These are phyloP conservation scores for Endotricha flammealis DNA, from an alignment of 2,888 invertebrate species.

Conservation along the genomic window DNA sequence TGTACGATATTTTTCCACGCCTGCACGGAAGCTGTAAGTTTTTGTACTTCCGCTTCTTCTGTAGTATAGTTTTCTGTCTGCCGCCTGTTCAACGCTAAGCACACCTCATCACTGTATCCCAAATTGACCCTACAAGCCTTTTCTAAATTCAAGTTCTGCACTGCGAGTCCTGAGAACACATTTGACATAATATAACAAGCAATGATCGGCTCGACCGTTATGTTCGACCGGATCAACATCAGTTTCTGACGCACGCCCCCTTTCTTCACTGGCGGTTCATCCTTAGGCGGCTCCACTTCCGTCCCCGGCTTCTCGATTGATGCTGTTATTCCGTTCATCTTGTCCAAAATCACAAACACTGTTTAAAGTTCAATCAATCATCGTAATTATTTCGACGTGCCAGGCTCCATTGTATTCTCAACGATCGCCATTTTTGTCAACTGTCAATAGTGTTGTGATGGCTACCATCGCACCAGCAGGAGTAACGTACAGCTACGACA, in stretches of 20 bases:
- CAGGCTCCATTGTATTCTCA: slow-evolving; percentile 14
- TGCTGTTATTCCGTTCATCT: slow-evolving; percentile 65
- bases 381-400: slow-evolving; percentile 26
- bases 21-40: slow-evolving; percentile 76
- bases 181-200: slow-evolving; percentile 84
- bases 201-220: slow-evolving; percentile 84
- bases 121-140: slow-evolving; percentile 92
- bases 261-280: slow-evolving; percentile 45
- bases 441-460: slow-evolving; percentile 19
- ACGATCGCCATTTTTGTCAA: slow-evolving; percentile 17
- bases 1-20: slow-evolving; percentile 79
- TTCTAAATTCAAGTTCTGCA: slow-evolving; percentile 90
- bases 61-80: slow-evolving; percentile 83
- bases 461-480: slow-evolving; percentile 28
- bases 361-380: slow-evolving; percentile 42
- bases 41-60: slow-evolving; percentile 82
- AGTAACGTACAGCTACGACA: slow-evolving; percentile 23
- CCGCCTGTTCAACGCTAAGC: slow-evolving; percentile 84
- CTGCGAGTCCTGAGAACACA: slow-evolving; percentile 84
- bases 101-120: slow-evolving; percentile 84
- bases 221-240: slow-evolving; percentile 74
- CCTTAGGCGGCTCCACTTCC: slow-evolving; percentile 44
- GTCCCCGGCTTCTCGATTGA: slow-evolving; percentile 49
- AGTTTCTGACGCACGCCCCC: slow-evolving; percentile 59
- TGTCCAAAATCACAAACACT: slow-evolving; percentile 26